A percentile compares a stretch with the other conserved stretches of the same genome.
Evolutionary conservation across 1,140 invertebrate species (phyloP).

Genomic region (Orchesella cincta): DNA sequence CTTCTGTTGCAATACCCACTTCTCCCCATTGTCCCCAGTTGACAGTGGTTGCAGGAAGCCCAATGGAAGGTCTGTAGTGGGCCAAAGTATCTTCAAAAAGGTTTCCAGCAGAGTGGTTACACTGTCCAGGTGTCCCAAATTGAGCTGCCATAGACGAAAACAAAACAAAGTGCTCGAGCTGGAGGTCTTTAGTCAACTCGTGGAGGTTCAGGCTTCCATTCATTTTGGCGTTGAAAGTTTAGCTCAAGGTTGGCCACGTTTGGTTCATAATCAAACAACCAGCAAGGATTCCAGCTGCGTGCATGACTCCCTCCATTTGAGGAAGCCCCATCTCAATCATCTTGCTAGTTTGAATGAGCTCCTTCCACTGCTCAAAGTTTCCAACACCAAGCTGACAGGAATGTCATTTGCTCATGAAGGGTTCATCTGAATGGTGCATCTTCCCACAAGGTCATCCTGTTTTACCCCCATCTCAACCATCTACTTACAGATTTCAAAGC

Average conservation of each 20-base stretch:
- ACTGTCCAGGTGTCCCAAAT: neutral
- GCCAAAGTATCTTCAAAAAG: neutral
- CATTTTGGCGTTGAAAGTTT: neutral
- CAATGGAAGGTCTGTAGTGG: neutral
- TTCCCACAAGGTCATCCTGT: neutral
- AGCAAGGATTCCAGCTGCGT: neutral
- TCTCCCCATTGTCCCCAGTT: neutral
- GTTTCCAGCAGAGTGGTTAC: neutral
- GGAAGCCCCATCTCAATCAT: too few relatives aligned
- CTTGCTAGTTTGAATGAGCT: too few relatives aligned
- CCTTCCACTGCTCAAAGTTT: too few relatives aligned
- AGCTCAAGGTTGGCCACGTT: neutral
- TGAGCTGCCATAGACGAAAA: neutral
- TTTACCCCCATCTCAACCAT: neutral
- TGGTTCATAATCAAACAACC: neutral
- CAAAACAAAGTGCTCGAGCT: neutral
- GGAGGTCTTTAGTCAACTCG: neutral
- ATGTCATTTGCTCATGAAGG: too few relatives aligned
- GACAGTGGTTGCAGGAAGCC: neutral
- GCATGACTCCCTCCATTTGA: too few relatives aligned
- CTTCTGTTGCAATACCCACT: neutral
- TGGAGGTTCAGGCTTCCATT: neutral
- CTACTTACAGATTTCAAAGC: constrained; percentile 6
- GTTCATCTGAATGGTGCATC: too few relatives aligned
- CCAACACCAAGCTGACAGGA: too few relatives aligned